A percentile compares a stretch with the other conserved stretches of the same genome.
phyloP scores from a whole-genome alignment of 2,888 invertebrate genomes.

The Chalcis sispes region DNA sequence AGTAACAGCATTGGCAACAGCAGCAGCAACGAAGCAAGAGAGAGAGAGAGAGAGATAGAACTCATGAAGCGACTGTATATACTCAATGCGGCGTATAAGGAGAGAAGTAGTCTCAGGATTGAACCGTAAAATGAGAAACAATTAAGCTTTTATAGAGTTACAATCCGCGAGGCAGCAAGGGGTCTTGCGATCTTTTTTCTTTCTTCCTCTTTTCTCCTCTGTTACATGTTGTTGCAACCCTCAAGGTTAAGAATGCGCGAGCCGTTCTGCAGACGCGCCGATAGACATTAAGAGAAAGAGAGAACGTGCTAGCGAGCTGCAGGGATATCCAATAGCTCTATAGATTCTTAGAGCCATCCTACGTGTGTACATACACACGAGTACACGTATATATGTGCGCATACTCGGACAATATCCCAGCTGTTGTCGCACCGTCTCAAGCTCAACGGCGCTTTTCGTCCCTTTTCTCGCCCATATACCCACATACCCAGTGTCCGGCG shows the following conservation, averaged over 20 bases:
- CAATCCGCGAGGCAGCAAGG: slow-evolving; percentile 64
- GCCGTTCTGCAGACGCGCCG: no score
- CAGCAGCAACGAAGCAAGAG: not conserved
- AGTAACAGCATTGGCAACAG: not conserved
- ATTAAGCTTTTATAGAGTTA: slow-evolving; percentile 73
- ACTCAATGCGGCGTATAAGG: slow-evolving; percentile 59
- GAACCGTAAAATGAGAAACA: slow-evolving; percentile 73
- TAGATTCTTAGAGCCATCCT: not conserved
- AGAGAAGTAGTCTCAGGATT: slow-evolving; percentile 64
- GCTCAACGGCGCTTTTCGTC: not conserved
- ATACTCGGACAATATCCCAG: no score
- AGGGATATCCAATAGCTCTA: slow-evolving; percentile 24
- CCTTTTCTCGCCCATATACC: not conserved
- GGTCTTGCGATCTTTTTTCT: slow-evolving; percentile 29
- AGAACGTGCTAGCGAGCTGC: not conserved
- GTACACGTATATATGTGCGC: not conserved
- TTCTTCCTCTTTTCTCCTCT: slow-evolving; percentile 38
- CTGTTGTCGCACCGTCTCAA: no score
- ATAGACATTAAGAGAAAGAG: not conserved
- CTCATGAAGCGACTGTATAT: slow-evolving; percentile 47
- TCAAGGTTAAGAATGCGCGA: not conserved
- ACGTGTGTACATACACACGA: slow-evolving; percentile 8
- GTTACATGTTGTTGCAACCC: slow-evolving; percentile 9
- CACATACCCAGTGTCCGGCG: slow-evolving; percentile 2
- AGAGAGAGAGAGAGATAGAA: slow-evolving; percentile 20